Conservation (phyloP, 2,797 vertebrate genomes). For the Rousettus madagascariensis region DNA sequence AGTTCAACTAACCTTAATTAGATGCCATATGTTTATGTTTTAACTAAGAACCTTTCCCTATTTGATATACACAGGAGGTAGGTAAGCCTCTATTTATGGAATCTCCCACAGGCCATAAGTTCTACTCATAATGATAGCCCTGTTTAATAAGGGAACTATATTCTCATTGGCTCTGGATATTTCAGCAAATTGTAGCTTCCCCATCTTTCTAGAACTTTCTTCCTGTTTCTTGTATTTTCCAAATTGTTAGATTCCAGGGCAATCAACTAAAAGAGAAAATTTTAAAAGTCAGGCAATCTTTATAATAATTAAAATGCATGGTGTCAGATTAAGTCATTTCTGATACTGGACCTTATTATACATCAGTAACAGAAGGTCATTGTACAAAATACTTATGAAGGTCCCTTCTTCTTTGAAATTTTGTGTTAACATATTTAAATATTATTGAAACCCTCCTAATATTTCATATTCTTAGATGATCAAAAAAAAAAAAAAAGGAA, state of each 20-base stretch:
- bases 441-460: neutral
- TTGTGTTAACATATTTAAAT: neutral
- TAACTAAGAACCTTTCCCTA: neutral
- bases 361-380: neutral
- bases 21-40: neutral
- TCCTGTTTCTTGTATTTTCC: neutral
- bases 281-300: neutral
- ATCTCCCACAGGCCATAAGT: neutral
- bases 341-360: neutral
- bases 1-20: neutral
- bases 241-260: neutral
- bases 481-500: neutral
- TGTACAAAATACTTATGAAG: neutral
- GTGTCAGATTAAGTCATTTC: neutral
- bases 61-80: neutral
- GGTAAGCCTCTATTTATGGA: neutral
- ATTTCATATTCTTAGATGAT: neutral
- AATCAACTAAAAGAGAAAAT: neutral
- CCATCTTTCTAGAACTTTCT: neutral
- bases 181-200: neutral
- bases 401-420: neutral
- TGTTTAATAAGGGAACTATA: neutral
- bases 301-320: neutral
- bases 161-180: neutral
- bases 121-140: neutral